Base-by-base conservation (phyloP, 2,888 invertebrate genomes). In the Andrena camellia region DNA sequence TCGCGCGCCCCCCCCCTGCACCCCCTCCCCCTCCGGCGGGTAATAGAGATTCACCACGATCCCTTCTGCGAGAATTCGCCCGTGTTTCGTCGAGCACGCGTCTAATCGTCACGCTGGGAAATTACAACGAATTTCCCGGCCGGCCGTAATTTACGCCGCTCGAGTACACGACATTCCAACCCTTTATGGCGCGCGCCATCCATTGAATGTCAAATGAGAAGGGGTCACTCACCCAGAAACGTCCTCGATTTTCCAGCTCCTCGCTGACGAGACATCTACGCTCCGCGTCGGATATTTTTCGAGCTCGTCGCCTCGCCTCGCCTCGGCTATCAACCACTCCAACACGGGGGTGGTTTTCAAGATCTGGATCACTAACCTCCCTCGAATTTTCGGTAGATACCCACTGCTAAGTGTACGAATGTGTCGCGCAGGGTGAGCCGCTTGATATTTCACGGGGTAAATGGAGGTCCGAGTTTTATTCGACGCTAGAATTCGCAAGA, bases 91-190 rank as follows among this genome's bases (percentile, higher is more conserved):
- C 29, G 63, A 70, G 77, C 75, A 77, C 75, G 83, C 81, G 81
- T 86, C 84, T 87, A 87, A 87, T 87, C 86, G 84, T 88, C 86
- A 82, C 82, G 81, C 63, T 67, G 78, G 83, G 89, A 87, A 88
- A 88, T 86, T 88, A 83, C 88, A 79, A 78, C 83, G 81, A 87
- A 80, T 88, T 87, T 88, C 78, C 76, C 52, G 76, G 77, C 72
- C 69, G 62, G 68, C 60, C 77, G 85, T 88, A 88, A 88, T 85
- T 88, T 85, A 86, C 87, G 75, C 79, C 83, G 66, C 67, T 60
- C 76, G 77, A 77, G 81, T 85, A 88, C 85, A 81, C 86, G 85
- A 83, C 85, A 88, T 88, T 84, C 83, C 87, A 75, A 67, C 76
- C 83, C 83, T 83, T 84, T 81, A 86, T 84, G 84, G 81, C 73